Base-by-base conservation (phyloP, 2,888 invertebrate genomes). In the Tetragonula carbonaria region DNA sequence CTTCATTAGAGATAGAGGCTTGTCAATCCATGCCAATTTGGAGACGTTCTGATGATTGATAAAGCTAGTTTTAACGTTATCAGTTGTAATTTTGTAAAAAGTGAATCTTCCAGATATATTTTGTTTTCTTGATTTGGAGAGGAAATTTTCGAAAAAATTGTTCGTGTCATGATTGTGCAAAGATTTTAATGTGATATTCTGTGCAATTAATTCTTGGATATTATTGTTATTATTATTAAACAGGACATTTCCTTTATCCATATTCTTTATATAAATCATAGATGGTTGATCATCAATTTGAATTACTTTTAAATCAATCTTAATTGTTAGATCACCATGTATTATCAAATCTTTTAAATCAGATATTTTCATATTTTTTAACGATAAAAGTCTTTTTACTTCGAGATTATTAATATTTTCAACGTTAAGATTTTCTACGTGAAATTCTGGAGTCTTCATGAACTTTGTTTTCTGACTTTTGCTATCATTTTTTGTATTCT, bases 81-180 rank as follows among this genome's bases (percentile, higher is more conserved):
- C 74, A 14, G 90, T 75, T 2, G 73, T 85, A 16, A 91, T 77
- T 53, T 84, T 77, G 13, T 79, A 59, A 18, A 92, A 91, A 4
- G 78, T 80, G 70, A 92, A 88, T 13, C 82, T 68, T 23, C 88
- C 86, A 0, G 80, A 33, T 21, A 93, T 70, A 45, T 67, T 81
- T 84, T 94, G 93, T 1, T 72, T 74, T 2, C 70, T 86, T 16
- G 89, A 88, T 79, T 86, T 92, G 0, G 90, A 91, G 2, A 94
- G 78, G 28, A 89, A 83, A 50, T 59, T 76, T 0, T 77, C 79
- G 45, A 90, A 85, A 28, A 93, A 74, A 2, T 88, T 73, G 8
- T 90, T 79, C 0, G 91, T 65, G 4, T 83, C 63, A 6, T 72
- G 71, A 4, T 87, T 91, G 2, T 88, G 72, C 1, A 94, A 21